A percentile compares a stretch with the other conserved stretches of the same genome.
phyloP scores from a whole-genome alignment of 2,113 vertebrate species.

The Peromyscus leucopus region DNA sequence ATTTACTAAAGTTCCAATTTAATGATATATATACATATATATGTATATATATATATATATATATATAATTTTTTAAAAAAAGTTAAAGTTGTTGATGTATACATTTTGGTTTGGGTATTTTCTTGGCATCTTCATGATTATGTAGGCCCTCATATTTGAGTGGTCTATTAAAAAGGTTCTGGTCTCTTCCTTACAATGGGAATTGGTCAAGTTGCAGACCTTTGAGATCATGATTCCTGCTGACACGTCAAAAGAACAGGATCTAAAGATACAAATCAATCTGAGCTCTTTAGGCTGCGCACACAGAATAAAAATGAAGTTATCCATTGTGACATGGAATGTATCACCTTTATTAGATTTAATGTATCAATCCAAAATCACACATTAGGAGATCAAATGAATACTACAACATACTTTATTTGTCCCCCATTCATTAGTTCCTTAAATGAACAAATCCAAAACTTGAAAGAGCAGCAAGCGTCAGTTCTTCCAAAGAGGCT shows the following conservation, averaged over 20 bases:
- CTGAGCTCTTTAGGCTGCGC: slow-evolving; percentile 43
- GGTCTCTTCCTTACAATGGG: slow-evolving; percentile 23
- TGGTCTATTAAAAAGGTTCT: slow-evolving; percentile 1
- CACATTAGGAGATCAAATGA: slow-evolving; percentile 65
- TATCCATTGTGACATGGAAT: slow-evolving; percentile 62
- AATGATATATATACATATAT: background rate
- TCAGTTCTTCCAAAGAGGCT: slow-evolving; percentile 49
- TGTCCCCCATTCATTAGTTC: slow-evolving; percentile 58
- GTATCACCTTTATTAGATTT: slow-evolving; percentile 71
- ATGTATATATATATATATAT: too few relatives aligned
- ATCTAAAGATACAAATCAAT: slow-evolving; percentile 51
- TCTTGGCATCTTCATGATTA: slow-evolving; percentile 54
- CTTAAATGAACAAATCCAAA: slow-evolving; percentile 59
- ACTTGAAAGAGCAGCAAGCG: slow-evolving; percentile 70
- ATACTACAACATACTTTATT: slow-evolving; percentile 73
- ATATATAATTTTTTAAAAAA: background rate
- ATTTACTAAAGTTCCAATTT: slow-evolving; percentile 65
- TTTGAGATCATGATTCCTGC: background rate
- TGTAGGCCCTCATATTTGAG: background rate
- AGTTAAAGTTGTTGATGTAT: slow-evolving; percentile 3
- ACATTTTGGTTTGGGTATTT: slow-evolving; percentile 61
- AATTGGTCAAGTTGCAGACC: slow-evolving; percentile 21
- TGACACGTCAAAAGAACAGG: slow-evolving; percentile 51
- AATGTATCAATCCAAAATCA: slow-evolving; percentile 68
- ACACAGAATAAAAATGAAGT: slow-evolving; percentile 64